Evolutionary conservation across 2,888 invertebrate species (phyloP), one percentile per base, ranked within the genome.

Genomic region (Stenotaenia linearis): DNA sequence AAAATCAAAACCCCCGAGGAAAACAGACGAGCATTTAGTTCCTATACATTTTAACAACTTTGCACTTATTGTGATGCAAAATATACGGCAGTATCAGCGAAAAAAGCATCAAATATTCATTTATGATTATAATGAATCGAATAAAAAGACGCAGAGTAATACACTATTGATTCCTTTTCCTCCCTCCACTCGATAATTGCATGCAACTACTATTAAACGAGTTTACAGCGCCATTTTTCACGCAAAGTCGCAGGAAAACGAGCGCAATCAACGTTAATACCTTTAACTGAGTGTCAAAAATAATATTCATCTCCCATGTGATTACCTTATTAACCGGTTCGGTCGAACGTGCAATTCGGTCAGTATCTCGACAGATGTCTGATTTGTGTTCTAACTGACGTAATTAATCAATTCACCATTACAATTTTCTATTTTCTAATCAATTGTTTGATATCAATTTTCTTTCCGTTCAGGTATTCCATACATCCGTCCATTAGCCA

Each of bases 401-500:
- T 7, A 50, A 50, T 50, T 50, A 50, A 50, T 50, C 50, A 50
- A 50, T 50, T 21, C 15, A 50, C 18, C 50, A 50, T 18, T 1
- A 18, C 4, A 15, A 18, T 18, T 6, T 32, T 32, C 32, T 32
- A 6, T 9, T 32, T 4, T 6, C 32, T 4, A 32, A 32, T 32
- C 9, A 32, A 32, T 32, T 32, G 32, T 32, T 32, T 32, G 32
- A 32, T 32, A 32, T 32, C 32, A 32, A 32, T 32, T 80, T 35
- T 78, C 12, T 35, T 74, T 15, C 75, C 37, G 74, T 82, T 4
- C 82, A 86, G 87, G 86, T 45, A 82, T 84, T 12, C 87, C 87
- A 0, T 85, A 83, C 80, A 85, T 87, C 69, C 84, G 86, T 78
- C 84, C 83, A 1, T 85, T 87, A 84, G 82, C 82, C 12, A 86